A percentile compares a stretch with the other conserved stretches of the same genome.
These are phyloP conservation scores for Venustaconcha ellipsiformis DNA, from an alignment of 1,140 invertebrate species.

Conservation along the genomic window DNA sequence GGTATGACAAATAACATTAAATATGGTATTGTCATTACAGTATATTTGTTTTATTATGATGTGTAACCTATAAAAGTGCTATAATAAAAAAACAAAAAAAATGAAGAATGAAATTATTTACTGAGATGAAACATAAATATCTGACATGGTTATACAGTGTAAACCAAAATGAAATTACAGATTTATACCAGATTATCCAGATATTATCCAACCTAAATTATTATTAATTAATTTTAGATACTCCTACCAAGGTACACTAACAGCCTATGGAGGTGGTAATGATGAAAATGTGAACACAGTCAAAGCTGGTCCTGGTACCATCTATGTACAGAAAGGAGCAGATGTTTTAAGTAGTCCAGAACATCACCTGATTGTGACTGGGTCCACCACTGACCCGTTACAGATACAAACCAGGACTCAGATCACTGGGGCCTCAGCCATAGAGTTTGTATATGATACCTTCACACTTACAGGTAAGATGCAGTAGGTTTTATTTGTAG, in stretches of 20 bases:
- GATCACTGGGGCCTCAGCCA: constrained; percentile 32
- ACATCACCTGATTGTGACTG: constrained; percentile 35
- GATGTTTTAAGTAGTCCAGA: constrained; percentile 17
- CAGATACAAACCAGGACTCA: constrained; percentile 45
- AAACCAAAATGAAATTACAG: too few species aligned
- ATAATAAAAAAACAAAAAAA: too few species aligned
- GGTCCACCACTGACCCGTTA: constrained; percentile 33
- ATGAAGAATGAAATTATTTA: too few species aligned
- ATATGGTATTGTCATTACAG: too few species aligned
- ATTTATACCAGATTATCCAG: too few species aligned
- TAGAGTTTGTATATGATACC: constrained; percentile 42
- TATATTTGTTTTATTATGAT: too few species aligned
- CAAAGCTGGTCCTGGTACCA: constrained; percentile 55
- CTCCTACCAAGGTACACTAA: constrained; percentile 43
- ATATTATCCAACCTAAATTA: too few species aligned
- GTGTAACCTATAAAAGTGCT: too few species aligned
- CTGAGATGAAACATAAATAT: too few species aligned
- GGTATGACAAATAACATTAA: too few species aligned
- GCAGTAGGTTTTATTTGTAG: background rate
- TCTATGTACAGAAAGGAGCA: constrained; percentile 43
- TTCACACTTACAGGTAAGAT: constrained; percentile 43
- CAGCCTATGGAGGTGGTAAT: constrained; percentile 51
- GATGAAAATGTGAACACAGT: constrained; percentile 34
- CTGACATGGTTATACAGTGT: too few species aligned
- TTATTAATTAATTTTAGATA: constrained; percentile 18